Conservation (phyloP, 2,113 vertebrate species). For the Ophthalmolycus amberensis region DNA sequence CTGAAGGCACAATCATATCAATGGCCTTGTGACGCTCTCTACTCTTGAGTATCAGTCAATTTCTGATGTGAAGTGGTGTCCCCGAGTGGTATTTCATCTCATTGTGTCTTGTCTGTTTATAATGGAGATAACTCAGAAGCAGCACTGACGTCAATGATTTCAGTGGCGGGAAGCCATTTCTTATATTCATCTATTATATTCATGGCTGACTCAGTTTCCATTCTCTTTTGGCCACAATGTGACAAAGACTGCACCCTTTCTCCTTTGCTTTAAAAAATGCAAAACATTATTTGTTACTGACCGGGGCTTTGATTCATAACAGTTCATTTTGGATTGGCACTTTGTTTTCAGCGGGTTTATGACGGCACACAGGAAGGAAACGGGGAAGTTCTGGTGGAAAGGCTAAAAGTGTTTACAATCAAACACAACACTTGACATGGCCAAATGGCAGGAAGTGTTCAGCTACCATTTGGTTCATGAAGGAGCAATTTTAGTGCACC, state of each 20-base stretch:
- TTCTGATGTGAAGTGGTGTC: conserved; percentile 12
- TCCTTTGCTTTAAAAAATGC: not conserved
- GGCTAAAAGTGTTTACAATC: conserved; percentile 47
- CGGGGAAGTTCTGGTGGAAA: conserved; percentile 13
- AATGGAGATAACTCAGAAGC: conserved; percentile 30
- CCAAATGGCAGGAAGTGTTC: conserved; percentile 52
- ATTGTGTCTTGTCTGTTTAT: conserved; percentile 46
- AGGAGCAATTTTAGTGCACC: conserved; percentile 31
- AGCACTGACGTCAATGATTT: conserved; percentile 58
- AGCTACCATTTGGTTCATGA: conserved; percentile 51
- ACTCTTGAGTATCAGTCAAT: not conserved
- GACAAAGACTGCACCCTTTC: not conserved
- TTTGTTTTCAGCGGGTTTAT: conserved; percentile 39
- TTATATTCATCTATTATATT: conserved; percentile 21
- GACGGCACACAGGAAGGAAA: conserved; percentile 41
- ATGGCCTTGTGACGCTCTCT: not conserved
- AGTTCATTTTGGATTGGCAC: conserved; percentile 46
- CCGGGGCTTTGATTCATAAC: conserved; percentile 15
- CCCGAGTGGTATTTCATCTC: conserved; percentile 4
- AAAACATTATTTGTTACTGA: conserved; percentile 1
- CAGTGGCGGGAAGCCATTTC: conserved; percentile 43
- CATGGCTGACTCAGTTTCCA: conserved; percentile 24
- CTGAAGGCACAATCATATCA: conserved; percentile 1
- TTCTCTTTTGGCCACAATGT: conserved; percentile 11
- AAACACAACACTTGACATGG: conserved; percentile 50